phyloP scores from a whole-genome alignment of 2,888 invertebrate species.

The Eilema depressum region DNA sequence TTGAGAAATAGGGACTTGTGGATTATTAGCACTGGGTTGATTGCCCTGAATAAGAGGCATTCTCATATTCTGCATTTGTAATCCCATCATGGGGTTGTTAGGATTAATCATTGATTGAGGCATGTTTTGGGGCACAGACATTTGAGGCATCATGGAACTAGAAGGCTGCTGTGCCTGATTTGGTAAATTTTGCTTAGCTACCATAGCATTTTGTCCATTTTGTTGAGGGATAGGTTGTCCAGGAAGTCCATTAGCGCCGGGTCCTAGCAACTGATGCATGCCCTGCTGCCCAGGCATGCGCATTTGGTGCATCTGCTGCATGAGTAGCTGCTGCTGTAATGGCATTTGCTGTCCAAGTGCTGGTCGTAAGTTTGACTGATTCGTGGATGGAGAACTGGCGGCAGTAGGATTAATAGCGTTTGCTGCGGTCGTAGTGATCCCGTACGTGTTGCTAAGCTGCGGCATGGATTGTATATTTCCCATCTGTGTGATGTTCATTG shows the following conservation, averaged over 20 bases:
- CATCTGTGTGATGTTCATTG: slow-evolving; percentile 70
- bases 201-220: slow-evolving; percentile 63
- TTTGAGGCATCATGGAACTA: slow-evolving; percentile 67
- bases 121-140: slow-evolving; percentile 69
- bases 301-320: slow-evolving; percentile 82
- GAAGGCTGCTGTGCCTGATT: slow-evolving; percentile 66
- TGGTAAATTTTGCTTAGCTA: slow-evolving; percentile 67
- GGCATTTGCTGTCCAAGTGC: slow-evolving; percentile 68
- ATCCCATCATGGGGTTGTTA: slow-evolving; percentile 70
- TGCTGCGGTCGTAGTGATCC: slow-evolving; percentile 69
- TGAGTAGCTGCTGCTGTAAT: slow-evolving; percentile 73
- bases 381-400: slow-evolving; percentile 63
- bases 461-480: slow-evolving; percentile 74
- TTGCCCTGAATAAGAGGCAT: slow-evolving; percentile 74
- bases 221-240: slow-evolving; percentile 63
- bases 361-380: slow-evolving; percentile 70
- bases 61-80: slow-evolving; percentile 81
- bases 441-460: slow-evolving; percentile 69
- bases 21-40: slow-evolving; percentile 61
- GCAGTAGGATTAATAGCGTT: slow-evolving; percentile 65
- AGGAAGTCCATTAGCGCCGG: slow-evolving; percentile 63
- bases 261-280: slow-evolving; percentile 70
- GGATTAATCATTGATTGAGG: slow-evolving; percentile 67
- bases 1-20: slow-evolving; percentile 68
- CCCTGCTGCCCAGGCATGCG: slow-evolving; percentile 73